phyloP scores from a whole-genome alignment of 2,113 vertebrate species.

The Halichoeres trimaculatus region DNA sequence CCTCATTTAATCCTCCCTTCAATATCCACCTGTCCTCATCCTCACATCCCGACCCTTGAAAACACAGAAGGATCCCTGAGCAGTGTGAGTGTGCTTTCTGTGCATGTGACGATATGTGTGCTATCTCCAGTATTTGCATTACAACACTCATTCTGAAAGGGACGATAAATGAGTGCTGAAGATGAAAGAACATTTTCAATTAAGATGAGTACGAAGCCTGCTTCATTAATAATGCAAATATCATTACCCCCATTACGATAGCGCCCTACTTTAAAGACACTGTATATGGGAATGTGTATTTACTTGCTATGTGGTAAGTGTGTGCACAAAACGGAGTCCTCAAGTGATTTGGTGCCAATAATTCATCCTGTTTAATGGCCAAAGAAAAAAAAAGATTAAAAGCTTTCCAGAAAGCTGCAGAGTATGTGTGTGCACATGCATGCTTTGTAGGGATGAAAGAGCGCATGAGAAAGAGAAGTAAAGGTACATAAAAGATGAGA shows the following conservation, averaged over 20 bases:
- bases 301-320: constrained; percentile 20
- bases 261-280: constrained; percentile 68
- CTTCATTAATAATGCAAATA: constrained; percentile 80
- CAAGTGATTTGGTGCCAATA: constrained; percentile 49
- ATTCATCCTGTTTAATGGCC: constrained; percentile 41
- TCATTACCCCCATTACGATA: constrained; percentile 74
- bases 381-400: constrained; percentile 14
- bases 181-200: constrained; percentile 78
- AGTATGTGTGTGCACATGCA: constrained; percentile 12
- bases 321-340: constrained; percentile 54
- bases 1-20: constrained; percentile 21
- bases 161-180: constrained; percentile 60
- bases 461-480: constrained; percentile 20
- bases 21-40: background rate
- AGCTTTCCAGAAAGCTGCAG: constrained; percentile 21
- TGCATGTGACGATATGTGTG: background rate
- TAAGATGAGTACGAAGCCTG: constrained; percentile 69
- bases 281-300: constrained; percentile 34
- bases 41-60: background rate
- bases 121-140: constrained; percentile 34
- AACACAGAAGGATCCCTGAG: background rate
- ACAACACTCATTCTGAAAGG: constrained; percentile 21
- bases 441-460: constrained; percentile 10
- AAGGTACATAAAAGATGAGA: constrained; percentile 15
- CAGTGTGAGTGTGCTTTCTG: background rate